Conservation (phyloP, 2,797 vertebrate species). For the Bovichtus variegatus region DNA sequence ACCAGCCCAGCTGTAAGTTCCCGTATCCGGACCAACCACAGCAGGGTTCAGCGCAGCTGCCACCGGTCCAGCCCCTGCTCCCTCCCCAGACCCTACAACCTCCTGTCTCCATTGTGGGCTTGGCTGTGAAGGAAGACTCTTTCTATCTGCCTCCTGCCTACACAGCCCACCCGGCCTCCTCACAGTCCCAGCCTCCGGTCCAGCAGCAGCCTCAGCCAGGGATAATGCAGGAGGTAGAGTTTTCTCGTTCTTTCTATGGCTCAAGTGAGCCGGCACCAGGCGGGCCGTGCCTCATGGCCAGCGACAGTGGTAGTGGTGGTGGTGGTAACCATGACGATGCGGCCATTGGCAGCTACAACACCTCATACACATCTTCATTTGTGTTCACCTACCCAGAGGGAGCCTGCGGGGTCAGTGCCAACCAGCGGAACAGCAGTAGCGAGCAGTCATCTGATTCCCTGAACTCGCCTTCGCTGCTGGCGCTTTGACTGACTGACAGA, state of each 20-base stretch:
- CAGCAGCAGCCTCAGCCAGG: constrained; percentile 84
- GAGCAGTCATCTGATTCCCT: constrained; percentile 98
- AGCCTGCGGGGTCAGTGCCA: constrained; percentile 93
- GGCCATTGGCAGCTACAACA: constrained; percentile 88
- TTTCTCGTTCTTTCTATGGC: constrained; percentile 96
- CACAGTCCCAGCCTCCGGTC: constrained; percentile 77
- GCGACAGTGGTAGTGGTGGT: constrained; percentile 80
- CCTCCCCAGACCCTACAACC: constrained; percentile 71
- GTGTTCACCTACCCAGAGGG: constrained; percentile 99
- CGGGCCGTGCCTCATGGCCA: constrained; percentile 88
- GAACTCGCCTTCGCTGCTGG: constrained; percentile 97
- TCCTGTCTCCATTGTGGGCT: constrained; percentile 88
- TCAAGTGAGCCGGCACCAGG: constrained; percentile 88
- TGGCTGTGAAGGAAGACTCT: constrained; percentile 91
- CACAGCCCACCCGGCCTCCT: constrained; percentile 80
- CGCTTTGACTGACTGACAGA: constrained; percentile 90
- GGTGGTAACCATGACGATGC: constrained; percentile 82
- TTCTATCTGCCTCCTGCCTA: constrained; percentile 89
- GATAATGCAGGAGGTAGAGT: constrained; percentile 93
- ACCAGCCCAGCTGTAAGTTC: constrained; percentile 95
- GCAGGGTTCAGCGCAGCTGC: constrained; percentile 71
- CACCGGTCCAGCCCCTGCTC: constrained; percentile 58
- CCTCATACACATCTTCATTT: constrained; percentile 99
- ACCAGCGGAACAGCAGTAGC: constrained; percentile 97
- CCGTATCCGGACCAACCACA: constrained; percentile 87